phyloP scores from a whole-genome alignment of 2,888 invertebrate genomes.

The Apodemia mormo region DNA sequence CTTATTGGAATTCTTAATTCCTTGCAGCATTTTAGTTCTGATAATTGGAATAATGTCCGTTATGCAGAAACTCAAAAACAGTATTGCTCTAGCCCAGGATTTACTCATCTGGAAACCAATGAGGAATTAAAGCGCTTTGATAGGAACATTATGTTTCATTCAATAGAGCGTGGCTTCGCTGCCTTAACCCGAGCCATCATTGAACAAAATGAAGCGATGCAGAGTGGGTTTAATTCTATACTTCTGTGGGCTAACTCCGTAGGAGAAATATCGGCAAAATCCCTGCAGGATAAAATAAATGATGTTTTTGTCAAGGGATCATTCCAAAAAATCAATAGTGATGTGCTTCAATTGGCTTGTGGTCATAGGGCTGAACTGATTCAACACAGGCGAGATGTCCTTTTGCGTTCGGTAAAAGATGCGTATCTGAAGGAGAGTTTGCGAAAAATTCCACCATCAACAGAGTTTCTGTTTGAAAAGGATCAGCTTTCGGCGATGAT shows the following conservation, averaged over 20 bases:
- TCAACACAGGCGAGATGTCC: no score
- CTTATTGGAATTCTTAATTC: background rate
- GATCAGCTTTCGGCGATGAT: background rate
- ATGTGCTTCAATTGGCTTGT: background rate
- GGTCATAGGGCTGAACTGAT: background rate
- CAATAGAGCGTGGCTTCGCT: constrained; percentile 34
- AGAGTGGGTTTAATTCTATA: constrained; percentile 24
- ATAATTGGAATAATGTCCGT: constrained; percentile 6
- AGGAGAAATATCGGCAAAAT: constrained; percentile 19
- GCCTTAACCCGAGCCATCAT: constrained; percentile 33
- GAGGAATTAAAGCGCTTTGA: constrained; percentile 31
- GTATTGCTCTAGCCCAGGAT: constrained; percentile 17
- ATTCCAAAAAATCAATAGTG: background rate
- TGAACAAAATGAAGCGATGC: constrained; percentile 31
- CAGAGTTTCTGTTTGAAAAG: background rate
- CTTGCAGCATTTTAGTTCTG: constrained; percentile 7
- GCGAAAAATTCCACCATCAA: background rate
- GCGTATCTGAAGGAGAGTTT: no score
- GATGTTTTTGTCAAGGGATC: constrained; percentile 14
- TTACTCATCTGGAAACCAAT: constrained; percentile 33
- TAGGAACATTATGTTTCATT: constrained; percentile 4
- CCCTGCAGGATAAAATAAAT: constrained; percentile 29
- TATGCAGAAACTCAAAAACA: constrained; percentile 10
- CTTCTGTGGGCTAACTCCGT: constrained; percentile 24
- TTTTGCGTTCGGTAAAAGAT: no score